These are phyloP conservation scores for Anguilla japonica DNA, from an alignment of 2,113 vertebrate genomes.

Conservation along the genomic window DNA sequence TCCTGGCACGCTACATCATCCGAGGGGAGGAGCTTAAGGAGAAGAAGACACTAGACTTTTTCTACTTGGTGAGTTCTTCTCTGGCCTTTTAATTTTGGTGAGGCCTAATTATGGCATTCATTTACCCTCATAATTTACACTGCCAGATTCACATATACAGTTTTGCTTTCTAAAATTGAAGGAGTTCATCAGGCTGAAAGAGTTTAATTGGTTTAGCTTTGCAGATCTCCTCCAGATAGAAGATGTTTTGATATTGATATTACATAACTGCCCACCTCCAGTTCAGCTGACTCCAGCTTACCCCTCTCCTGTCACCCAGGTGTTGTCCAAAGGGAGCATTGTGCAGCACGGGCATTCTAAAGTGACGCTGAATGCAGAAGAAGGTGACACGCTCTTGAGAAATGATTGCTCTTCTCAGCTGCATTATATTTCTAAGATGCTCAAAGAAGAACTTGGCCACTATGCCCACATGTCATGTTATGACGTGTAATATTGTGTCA, in stretches of 20 bases:
- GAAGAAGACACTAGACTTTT: neutral
- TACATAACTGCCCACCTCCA: neutral
- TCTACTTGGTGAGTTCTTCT: slow-evolving; percentile 21
- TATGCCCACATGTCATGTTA: neutral
- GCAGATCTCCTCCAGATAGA: too few relatives aligned
- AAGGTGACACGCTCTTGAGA: slow-evolving; percentile 40
- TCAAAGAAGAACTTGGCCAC: neutral
- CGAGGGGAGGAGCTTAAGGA: slow-evolving; percentile 14
- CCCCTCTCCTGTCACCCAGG: slow-evolving; percentile 55
- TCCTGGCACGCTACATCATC: neutral
- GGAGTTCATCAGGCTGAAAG: neutral
- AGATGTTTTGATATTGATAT: neutral
- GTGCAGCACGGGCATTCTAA: slow-evolving; percentile 54
- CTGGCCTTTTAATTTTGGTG: neutral
- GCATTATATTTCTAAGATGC: slow-evolving; percentile 1
- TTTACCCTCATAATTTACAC: too few relatives aligned
- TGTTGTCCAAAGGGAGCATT: slow-evolving; percentile 71
- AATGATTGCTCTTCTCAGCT: slow-evolving; percentile 21
- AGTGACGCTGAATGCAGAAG: slow-evolving; percentile 49
- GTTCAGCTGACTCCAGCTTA: neutral
- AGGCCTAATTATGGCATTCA: neutral
- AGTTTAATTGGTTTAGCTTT: too few relatives aligned
- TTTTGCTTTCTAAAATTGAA: neutral
- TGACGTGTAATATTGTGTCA: neutral
- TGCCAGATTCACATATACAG: too few relatives aligned